A percentile compares a stretch with the other conserved stretches of the same genome.
Evolutionary conservation across 2,888 invertebrate genomes (phyloP).

Genomic region (Aproaerema taeniolella): DNA sequence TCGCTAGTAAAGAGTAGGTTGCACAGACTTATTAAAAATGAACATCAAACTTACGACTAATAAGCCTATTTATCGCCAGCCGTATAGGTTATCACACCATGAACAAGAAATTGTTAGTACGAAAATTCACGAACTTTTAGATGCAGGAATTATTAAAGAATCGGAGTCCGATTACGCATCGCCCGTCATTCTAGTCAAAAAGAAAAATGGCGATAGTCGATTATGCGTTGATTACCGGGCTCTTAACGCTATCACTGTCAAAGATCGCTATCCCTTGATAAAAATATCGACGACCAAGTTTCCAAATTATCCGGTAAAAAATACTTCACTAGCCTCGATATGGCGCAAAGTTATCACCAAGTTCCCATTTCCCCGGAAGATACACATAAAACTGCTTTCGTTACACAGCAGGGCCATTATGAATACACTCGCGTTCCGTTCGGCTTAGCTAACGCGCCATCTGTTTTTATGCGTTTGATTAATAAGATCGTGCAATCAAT

Average conservation of each 20-base stretch:
- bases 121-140: no score
- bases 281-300: constrained; percentile 12
- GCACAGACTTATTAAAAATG: no score
- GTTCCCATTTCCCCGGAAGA: constrained; percentile 4
- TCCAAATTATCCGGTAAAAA: constrained; percentile 10
- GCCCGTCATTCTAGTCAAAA: constrained; percentile 17
- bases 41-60: no score
- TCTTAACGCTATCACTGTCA: constrained; percentile 7
- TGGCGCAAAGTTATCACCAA: constrained; percentile 13
- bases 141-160: no score
- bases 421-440: constrained; percentile 13
- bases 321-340: constrained; percentile 11
- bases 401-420: constrained; percentile 10
- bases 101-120: no score
- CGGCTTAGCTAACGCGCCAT: constrained; percentile 11
- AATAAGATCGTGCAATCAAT: constrained; percentile 12
- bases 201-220: constrained; percentile 5
- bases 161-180: constrained; percentile 22
- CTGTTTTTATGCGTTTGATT: constrained; percentile 13
- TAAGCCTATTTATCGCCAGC: no score
- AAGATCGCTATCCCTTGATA: constrained; percentile 13
- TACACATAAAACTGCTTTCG: constrained; percentile 12
- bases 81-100: no score
- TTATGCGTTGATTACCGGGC: constrained; percentile 6
- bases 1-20: no score